These are phyloP conservation scores for Lutjanus erythropterus DNA, from an alignment of 2,113 vertebrate genomes.

Conservation along the genomic window DNA sequence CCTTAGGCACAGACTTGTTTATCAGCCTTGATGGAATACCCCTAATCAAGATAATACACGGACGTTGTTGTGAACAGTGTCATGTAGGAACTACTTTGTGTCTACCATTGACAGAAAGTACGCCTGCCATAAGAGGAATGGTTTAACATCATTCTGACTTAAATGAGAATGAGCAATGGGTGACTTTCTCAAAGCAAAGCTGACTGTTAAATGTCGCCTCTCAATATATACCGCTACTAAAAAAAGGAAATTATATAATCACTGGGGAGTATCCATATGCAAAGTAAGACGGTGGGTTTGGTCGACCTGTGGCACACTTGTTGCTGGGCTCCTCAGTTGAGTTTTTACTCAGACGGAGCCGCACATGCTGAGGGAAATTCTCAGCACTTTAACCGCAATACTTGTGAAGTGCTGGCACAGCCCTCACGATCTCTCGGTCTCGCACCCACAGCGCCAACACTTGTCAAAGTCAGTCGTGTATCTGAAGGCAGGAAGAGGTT, in stretches of 20 bases:
- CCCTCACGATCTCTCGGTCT: neutral
- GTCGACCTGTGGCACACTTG: neutral
- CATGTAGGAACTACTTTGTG: no score
- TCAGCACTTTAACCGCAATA: constrained; percentile 30
- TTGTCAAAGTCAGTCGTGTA: neutral
- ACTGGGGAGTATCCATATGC: neutral
- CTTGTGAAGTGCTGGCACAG: neutral
- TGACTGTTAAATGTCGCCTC: neutral
- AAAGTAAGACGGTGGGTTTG: neutral
- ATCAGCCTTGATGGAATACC: no score
- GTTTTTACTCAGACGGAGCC: neutral
- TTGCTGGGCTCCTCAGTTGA: neutral
- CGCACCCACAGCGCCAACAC: neutral
- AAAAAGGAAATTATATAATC: neutral
- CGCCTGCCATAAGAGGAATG: no score
- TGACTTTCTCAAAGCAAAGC: neutral
- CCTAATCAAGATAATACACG: no score
- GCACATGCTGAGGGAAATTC: constrained; percentile 50
- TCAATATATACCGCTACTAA: neutral
- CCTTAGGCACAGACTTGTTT: no score
- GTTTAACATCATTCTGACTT: no score
- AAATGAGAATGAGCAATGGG: no score
- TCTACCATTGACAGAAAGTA: no score
- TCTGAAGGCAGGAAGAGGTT: neutral
- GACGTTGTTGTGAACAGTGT: no score